A percentile compares a stretch with the other conserved stretches of the same genome.
These are phyloP conservation scores for Lucilia sericata DNA, from an alignment of 1,140 invertebrate species.

Conservation along the genomic window DNA sequence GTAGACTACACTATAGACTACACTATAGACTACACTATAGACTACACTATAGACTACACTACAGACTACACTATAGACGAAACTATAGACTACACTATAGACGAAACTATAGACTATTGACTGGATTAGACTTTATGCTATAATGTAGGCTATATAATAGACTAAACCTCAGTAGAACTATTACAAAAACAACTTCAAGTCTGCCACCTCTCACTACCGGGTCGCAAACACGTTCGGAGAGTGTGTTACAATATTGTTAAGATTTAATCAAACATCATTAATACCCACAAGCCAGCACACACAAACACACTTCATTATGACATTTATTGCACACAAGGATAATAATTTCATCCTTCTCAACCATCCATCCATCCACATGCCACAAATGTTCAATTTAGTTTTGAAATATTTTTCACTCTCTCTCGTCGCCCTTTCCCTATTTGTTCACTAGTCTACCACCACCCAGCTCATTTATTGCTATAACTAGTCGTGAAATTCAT, in stretches of 20 bases:
- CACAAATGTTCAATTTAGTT: slow-evolving; percentile 9
- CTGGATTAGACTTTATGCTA: too few species aligned
- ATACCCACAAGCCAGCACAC: background rate
- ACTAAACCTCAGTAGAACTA: too few species aligned
- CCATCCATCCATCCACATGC: background rate
- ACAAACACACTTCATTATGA: slow-evolving; percentile 14
- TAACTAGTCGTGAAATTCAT: background rate
- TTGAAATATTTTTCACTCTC: background rate
- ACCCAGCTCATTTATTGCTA: too few species aligned
- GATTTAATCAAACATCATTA: slow-evolving; percentile 15
- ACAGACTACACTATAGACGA: too few species aligned
- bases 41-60: too few species aligned
- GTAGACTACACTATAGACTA: too few species aligned
- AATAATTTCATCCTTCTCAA: background rate
- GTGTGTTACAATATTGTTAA: slow-evolving; percentile 1
- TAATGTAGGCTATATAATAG: too few species aligned
- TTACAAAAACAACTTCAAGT: too few species aligned
- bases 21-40: too few species aligned
- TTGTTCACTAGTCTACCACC: background rate
- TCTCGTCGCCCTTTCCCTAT: background rate
- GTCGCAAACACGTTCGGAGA: background rate
- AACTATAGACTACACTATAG: too few species aligned
- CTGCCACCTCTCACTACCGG: too few species aligned
- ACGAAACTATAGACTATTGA: too few species aligned
- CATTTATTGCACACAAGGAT: background rate